Percentiles rank a stretch among this genome's conserved stretches.
phyloP scores from a whole-genome alignment of 1,140 invertebrate species.

The Aphaenogaster rudis region DNA sequence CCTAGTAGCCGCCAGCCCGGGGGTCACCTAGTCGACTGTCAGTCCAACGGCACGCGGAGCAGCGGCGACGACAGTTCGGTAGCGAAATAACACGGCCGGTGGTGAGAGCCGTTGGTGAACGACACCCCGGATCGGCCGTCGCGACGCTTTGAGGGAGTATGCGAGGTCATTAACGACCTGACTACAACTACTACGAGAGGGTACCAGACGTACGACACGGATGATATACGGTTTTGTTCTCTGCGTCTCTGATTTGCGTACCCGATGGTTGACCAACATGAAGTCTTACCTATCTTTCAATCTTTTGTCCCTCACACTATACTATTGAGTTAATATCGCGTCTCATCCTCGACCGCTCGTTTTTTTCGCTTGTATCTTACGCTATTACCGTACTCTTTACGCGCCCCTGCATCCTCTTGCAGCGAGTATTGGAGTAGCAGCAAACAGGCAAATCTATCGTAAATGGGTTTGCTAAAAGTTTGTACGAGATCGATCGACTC shows the following conservation, averaged over 20 bases:
- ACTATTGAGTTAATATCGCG: slow-evolving; percentile 44
- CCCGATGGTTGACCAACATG: slow-evolving; percentile 34
- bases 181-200: slow-evolving; percentile 28
- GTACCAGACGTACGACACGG: slow-evolving; percentile 59
- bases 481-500: slow-evolving; percentile 40
- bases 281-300: slow-evolving; percentile 26
- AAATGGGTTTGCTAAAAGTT: slow-evolving; percentile 41
- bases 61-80: slow-evolving; percentile 70
- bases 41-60: slow-evolving; percentile 67
- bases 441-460: background rate
- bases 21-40: slow-evolving; percentile 81
- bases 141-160: slow-evolving; percentile 34
- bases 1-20: slow-evolving; percentile 84
- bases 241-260: slow-evolving; percentile 64
- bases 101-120: slow-evolving; percentile 10
- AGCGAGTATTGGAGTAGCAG: slow-evolving; percentile 8
- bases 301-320: slow-evolving; percentile 18
- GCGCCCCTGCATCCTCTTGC: slow-evolving; percentile 8
- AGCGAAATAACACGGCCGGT: slow-evolving; percentile 69
- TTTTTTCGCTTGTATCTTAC: slow-evolving; percentile 54
- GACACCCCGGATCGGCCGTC: background rate
- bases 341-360: slow-evolving; percentile 37
- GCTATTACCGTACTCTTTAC: slow-evolving; percentile 39
- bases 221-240: slow-evolving; percentile 65
- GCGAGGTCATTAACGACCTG: slow-evolving; percentile 31